Percentiles rank a stretch among this genome's conserved stretches.
Conservation (phyloP, 2,113 vertebrate species). For the Axis porcinus region DNA sequence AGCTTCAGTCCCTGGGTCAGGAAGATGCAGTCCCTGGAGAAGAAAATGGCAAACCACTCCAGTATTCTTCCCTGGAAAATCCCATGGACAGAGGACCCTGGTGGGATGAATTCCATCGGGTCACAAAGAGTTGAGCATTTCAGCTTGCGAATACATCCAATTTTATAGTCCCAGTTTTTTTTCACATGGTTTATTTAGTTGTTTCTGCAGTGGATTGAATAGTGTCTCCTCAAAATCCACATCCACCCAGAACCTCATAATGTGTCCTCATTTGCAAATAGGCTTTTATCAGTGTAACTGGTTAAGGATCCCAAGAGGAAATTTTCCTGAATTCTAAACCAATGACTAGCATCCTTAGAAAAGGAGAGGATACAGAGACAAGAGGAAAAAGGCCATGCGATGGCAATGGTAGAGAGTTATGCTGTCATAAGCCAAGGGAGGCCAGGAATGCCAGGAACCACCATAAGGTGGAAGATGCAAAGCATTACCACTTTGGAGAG, state of each 20-base stretch:
- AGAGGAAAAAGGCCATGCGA: background rate
- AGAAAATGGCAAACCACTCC: background rate
- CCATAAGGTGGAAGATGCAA: background rate
- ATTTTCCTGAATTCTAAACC: background rate
- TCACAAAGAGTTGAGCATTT: background rate
- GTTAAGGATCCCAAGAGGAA: background rate
- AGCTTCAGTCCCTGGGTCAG: background rate
- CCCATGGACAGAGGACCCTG: background rate
- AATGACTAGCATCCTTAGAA: background rate
- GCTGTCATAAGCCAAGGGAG: background rate
- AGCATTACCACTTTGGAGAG: background rate
- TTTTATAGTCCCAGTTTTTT: background rate
- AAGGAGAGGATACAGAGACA: background rate
- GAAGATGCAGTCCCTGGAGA: background rate
- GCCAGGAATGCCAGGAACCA: background rate
- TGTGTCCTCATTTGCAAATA: background rate
- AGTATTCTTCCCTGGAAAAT: background rate
- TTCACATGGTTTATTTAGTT: background rate
- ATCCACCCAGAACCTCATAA: background rate
- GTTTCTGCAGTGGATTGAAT: background rate
- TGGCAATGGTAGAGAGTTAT: background rate
- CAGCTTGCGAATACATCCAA: background rate
- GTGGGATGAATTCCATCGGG: background rate
- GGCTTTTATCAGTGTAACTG: background rate
- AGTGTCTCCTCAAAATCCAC: background rate